Evolutionary conservation across 2,113 vertebrate species (phyloP).

Genomic region (Columbina picui): DNA sequence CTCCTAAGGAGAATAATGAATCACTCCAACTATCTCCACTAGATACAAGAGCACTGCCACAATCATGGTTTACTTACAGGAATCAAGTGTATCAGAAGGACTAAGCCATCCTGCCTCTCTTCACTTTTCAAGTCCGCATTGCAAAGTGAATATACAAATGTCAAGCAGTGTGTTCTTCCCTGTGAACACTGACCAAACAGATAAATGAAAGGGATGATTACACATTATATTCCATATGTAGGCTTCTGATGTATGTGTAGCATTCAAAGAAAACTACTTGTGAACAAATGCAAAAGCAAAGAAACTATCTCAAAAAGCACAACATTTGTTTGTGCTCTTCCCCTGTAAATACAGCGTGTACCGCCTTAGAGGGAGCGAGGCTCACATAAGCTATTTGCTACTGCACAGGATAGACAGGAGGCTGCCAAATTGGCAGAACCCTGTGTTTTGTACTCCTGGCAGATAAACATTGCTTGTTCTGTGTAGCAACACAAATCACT

Average conservation of each 20-base stretch:
- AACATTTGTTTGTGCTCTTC: background rate
- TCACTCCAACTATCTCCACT: background rate
- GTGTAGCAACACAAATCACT: conserved; percentile 23
- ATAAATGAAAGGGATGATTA: fast-evolving
- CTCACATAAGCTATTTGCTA: background rate
- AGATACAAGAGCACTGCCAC: background rate
- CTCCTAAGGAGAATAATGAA: background rate
- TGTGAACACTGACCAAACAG: background rate
- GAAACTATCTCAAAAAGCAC: background rate
- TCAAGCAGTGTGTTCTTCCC: background rate
- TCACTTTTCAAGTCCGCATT: background rate
- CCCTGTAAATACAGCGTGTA: fast-evolving
- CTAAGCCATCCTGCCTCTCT: background rate
- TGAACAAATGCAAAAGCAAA: background rate
- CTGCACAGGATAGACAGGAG: background rate
- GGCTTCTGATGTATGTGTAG: background rate
- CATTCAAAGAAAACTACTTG: background rate
- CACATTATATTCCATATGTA: fast-evolving
- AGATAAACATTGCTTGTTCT: conserved; percentile 1
- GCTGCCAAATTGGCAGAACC: background rate
- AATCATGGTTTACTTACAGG: background rate
- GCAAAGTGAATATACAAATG: fast-evolving
- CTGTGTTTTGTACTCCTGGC: background rate
- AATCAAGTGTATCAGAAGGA: background rate
- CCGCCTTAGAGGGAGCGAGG: background rate